Evolutionary conservation across 2,888 invertebrate species (phyloP).

Genomic region (Stegana nigrithorax): DNA sequence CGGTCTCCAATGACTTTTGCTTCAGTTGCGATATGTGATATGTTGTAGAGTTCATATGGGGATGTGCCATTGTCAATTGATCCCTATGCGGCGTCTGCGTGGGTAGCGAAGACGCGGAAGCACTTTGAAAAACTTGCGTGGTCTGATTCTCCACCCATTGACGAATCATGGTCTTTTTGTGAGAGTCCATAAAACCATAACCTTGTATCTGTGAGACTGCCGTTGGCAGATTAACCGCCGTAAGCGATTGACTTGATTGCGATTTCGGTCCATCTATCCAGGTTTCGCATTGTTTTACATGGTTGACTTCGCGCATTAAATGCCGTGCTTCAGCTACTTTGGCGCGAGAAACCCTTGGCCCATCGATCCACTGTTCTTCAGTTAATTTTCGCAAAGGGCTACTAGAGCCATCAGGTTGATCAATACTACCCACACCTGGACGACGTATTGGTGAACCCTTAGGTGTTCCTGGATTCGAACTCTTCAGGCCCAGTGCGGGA

Average conservation of each 20-base stretch:
- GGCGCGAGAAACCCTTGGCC: slow-evolving; percentile 87
- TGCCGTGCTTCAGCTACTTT: slow-evolving; percentile 85
- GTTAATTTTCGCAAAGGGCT: slow-evolving; percentile 70
- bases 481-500: slow-evolving; percentile 16
- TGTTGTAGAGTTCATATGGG: slow-evolving; percentile 69
- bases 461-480: slow-evolving; percentile 68
- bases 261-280: slow-evolving; percentile 97
- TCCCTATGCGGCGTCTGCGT: slow-evolving; percentile 48
- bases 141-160: slow-evolving; percentile 95
- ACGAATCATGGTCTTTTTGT: slow-evolving; percentile 92
- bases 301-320: slow-evolving; percentile 80
- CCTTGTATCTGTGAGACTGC: slow-evolving; percentile 68
- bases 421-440: slow-evolving; percentile 53
- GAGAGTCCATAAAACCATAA: slow-evolving; percentile 92
- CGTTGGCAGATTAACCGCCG: slow-evolving; percentile 63
- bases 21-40: slow-evolving; percentile 74
- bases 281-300: slow-evolving; percentile 86
- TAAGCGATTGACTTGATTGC: slow-evolving; percentile 69
- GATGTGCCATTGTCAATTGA: slow-evolving; percentile 68
- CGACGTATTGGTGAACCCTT: slow-evolving; percentile 71
- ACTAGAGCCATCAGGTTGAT: slow-evolving; percentile 65
- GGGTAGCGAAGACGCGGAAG: slow-evolving; percentile 73
- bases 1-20: slow-evolving; percentile 63
- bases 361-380: slow-evolving; percentile 97
- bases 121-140: slow-evolving; percentile 75